A percentile compares a stretch with the other conserved stretches of the same genome.
Evolutionary conservation across 2,797 vertebrate species (phyloP).

Genomic region (Pipistrellus kuhlii): DNA sequence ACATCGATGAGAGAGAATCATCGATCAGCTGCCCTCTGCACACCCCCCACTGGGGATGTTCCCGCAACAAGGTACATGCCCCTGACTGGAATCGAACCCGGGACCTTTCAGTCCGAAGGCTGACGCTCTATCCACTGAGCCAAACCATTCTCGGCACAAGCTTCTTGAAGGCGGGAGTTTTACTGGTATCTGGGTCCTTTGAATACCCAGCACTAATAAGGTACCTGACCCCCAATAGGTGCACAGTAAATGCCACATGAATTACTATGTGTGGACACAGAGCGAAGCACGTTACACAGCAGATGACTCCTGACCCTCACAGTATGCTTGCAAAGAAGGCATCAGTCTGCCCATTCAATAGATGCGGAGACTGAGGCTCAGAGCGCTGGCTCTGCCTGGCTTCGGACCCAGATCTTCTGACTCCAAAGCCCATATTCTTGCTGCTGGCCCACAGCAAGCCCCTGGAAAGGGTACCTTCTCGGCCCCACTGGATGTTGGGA

Average conservation of each 20-base stretch:
- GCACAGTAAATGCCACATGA: not conserved
- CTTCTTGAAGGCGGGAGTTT: not conserved
- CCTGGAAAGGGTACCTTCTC: not conserved
- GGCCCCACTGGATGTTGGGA: not conserved
- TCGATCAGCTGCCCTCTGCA: too few relatives aligned
- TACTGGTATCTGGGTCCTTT: not conserved
- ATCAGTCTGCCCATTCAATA: not conserved
- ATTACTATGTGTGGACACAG: not conserved
- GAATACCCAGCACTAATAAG: not conserved
- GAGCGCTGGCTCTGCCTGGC: not conserved
- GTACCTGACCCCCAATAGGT: not conserved
- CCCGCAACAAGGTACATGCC: too few relatives aligned
- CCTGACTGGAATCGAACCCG: too few relatives aligned
- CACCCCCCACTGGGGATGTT: too few relatives aligned
- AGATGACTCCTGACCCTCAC: not conserved
- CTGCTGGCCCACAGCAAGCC: not conserved
- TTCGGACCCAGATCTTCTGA: not conserved
- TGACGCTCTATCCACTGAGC: too few relatives aligned
- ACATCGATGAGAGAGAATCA: too few relatives aligned
- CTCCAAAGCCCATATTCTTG: not conserved
- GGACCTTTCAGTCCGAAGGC: too few relatives aligned
- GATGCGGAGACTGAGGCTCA: not conserved
- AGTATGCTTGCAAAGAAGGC: not conserved
- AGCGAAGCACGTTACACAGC: not conserved
- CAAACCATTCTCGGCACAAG: not conserved